Evolutionary conservation across 2,888 invertebrate species (phyloP).

Genomic region (Willowsia nigromaculata): DNA sequence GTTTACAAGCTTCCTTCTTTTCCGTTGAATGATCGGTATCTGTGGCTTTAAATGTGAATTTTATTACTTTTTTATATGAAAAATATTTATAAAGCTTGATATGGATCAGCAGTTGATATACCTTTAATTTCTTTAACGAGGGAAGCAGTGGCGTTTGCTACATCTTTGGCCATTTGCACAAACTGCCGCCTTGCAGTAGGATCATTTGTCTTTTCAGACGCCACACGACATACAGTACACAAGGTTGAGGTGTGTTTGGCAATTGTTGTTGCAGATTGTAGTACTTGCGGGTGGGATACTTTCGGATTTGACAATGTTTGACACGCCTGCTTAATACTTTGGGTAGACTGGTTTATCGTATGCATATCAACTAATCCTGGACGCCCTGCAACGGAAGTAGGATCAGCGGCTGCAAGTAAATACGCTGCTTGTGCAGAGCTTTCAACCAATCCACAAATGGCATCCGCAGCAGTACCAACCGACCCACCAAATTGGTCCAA

Average conservation of each 20-base stretch:
- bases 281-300: conserved; percentile 90
- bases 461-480: conserved; percentile 90
- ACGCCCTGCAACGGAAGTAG: conserved; percentile 92
- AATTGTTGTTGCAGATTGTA: conserved; percentile 94
- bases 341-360: conserved; percentile 91
- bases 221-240: conserved; percentile 96
- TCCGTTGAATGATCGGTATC: conserved; percentile 91
- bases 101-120: conserved; percentile 24
- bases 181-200: conserved; percentile 97
- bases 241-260: conserved; percentile 97
- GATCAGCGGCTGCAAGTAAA: conserved; percentile 95
- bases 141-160: conserved; percentile 96
- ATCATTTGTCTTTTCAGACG: conserved; percentile 93
- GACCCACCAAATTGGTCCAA: conserved; percentile 91
- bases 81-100: not conserved
- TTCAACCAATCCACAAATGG: conserved; percentile 95
- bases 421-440: conserved; percentile 97
- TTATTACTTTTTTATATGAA: no score
- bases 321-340: conserved; percentile 95
- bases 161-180: conserved; percentile 98
- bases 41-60: conserved; percentile 79
- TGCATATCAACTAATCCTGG: conserved; percentile 94
- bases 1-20: conserved; percentile 87
- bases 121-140: conserved; percentile 97
- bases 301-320: conserved; percentile 86